Conservation (phyloP, 2,113 vertebrate genomes). For the Zapornia atra region DNA sequence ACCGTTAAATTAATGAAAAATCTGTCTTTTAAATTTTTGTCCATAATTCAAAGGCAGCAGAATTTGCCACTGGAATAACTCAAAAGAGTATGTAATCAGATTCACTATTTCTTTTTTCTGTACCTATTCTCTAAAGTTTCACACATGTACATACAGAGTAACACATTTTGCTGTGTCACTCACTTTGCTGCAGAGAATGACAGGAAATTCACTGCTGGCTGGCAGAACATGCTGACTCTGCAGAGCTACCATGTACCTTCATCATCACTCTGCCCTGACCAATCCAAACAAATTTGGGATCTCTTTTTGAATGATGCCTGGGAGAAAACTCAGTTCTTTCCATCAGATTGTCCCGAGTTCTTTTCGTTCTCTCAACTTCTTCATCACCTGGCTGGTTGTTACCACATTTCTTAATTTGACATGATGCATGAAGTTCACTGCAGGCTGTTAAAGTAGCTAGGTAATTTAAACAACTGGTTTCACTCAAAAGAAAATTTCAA, state of each 20-base stretch:
- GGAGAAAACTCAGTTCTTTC: neutral
- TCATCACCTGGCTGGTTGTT: neutral
- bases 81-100: neutral
- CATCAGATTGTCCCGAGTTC: neutral
- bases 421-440: neutral
- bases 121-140: neutral
- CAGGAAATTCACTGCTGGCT: neutral
- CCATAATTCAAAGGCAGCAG: neutral
- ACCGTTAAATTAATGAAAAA: neutral
- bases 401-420: neutral
- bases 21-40: neutral
- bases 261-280: neutral
- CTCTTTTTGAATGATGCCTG: neutral
- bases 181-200: neutral
- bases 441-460: neutral
- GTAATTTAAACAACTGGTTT: neutral
- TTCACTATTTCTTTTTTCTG: neutral
- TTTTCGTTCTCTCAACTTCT: neutral
- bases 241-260: neutral
- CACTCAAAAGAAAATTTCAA: neutral
- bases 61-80: neutral
- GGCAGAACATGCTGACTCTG: neutral
- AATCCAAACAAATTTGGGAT: neutral
- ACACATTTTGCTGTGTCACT: neutral
- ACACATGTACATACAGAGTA: neutral